These are phyloP conservation scores for Onychorhynchus coronatus DNA, from an alignment of 2,113 vertebrate genomes.

Conservation along the genomic window DNA sequence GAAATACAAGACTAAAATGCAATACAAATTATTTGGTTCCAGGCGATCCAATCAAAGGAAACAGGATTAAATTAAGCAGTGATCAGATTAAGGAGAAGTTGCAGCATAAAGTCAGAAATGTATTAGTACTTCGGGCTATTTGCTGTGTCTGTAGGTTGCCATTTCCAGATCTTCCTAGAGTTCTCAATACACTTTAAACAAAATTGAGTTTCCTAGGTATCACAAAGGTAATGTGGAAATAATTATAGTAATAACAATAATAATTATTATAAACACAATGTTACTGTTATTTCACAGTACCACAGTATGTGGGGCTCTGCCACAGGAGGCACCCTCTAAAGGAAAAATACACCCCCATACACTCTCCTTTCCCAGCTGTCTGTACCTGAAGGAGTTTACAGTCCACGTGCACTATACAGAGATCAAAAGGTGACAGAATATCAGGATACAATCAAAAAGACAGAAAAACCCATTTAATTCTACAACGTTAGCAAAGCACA, in stretches of 20 bases:
- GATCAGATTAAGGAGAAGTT: conserved; percentile 50
- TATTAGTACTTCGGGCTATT: background rate
- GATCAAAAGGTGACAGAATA: conserved; percentile 49
- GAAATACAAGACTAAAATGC: conserved; percentile 44
- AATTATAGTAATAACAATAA: background rate
- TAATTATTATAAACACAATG: background rate
- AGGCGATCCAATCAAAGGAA: conserved; percentile 56
- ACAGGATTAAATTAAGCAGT: conserved; percentile 57
- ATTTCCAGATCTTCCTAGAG: background rate
- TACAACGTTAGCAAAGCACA: background rate
- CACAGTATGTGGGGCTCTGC: background rate
- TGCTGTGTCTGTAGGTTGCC: background rate
- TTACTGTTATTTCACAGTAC: background rate
- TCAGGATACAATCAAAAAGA: conserved; percentile 22
- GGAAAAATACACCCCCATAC: background rate
- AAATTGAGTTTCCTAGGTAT: background rate
- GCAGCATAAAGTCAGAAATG: conserved; percentile 30
- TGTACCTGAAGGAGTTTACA: background rate
- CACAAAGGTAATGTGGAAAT: background rate
- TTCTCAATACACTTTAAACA: background rate
- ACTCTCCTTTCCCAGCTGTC: background rate
- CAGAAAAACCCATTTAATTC: conserved; percentile 54
- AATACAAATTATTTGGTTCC: conserved; percentile 62
- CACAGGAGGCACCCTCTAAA: background rate
- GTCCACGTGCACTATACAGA: background rate